phyloP scores from a whole-genome alignment of 2,113 vertebrate genomes.

The Ivindomyrus marchei region DNA sequence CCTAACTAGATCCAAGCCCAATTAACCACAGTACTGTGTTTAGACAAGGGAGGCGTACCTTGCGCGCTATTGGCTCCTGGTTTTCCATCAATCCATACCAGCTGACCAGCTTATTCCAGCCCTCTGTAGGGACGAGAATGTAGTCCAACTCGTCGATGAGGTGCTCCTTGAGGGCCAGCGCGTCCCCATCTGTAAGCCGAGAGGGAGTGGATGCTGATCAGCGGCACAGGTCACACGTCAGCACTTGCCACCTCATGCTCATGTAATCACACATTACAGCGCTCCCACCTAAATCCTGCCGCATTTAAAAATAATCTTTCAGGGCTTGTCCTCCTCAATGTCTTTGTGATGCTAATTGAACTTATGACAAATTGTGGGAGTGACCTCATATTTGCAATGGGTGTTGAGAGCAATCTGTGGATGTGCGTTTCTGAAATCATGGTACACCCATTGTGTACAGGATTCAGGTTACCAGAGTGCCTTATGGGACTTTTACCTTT shows the following conservation, averaged over 20 bases:
- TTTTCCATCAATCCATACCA: conserved; percentile 87
- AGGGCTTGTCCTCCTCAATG: neutral
- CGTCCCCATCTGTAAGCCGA: conserved; percentile 74
- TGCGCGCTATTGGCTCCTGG: conserved; percentile 92
- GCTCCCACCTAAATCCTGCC: neutral
- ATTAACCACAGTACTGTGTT: neutral
- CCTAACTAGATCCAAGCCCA: neutral
- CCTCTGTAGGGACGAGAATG: conserved; percentile 91
- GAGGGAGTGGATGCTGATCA: neutral
- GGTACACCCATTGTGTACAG: neutral
- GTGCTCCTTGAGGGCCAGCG: conserved; percentile 90
- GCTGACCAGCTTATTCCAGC: conserved; percentile 96
- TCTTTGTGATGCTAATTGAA: neutral
- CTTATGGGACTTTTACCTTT: conserved; percentile 70
- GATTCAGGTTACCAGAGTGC: conserved; percentile 2
- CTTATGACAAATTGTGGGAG: neutral
- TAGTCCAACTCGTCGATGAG: conserved; percentile 98
- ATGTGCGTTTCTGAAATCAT: neutral
- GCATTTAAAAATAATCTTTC: neutral
- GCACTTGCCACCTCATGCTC: neutral
- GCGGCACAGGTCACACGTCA: neutral
- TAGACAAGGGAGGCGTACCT: conserved; percentile 61
- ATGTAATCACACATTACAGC: neutral
- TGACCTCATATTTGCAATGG: neutral
- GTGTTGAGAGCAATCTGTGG: neutral